phyloP scores from a whole-genome alignment of 2,888 invertebrate species.

The Shargacucullia verbasci region DNA sequence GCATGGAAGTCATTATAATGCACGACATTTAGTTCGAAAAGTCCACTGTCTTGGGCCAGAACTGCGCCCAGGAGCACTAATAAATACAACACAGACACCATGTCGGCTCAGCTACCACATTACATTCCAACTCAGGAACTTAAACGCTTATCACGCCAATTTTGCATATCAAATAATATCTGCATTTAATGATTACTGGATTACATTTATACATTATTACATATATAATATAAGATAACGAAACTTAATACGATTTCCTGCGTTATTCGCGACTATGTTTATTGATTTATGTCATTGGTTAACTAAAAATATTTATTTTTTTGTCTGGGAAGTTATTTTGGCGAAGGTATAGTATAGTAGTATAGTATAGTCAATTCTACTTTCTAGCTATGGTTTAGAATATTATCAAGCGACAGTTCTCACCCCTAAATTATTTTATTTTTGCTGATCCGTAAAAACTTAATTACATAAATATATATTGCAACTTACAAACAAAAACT shows the following conservation, averaged over 20 bases:
- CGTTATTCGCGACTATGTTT: slow-evolving; percentile 1
- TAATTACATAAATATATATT: no score
- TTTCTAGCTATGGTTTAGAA: no score
- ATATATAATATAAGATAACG: no score
- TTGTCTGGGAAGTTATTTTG: no score
- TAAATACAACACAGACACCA: slow-evolving; percentile 55
- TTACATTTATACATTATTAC: slow-evolving; percentile 23
- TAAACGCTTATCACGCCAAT: slow-evolving; percentile 13
- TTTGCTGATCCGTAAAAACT: no score
- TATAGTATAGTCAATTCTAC: no score
- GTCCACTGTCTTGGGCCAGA: slow-evolving; percentile 60
- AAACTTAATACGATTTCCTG: slow-evolving; percentile 30
- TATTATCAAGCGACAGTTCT: no score
- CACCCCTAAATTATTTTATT: no score
- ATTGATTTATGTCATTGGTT: no score
- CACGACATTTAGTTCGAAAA: slow-evolving; percentile 80
- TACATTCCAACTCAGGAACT: not conserved
- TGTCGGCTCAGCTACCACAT: slow-evolving; percentile 21
- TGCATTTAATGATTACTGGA: slow-evolving; percentile 23
- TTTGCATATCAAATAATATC: slow-evolving; percentile 31
- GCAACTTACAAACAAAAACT: no score
- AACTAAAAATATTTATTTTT: no score
- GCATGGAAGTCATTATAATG: slow-evolving; percentile 90
- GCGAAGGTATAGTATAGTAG: no score
- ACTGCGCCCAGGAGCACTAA: slow-evolving; percentile 53